phyloP scores from a whole-genome alignment of 64 coral and sea anemone species.

The Porites australiensis region DNA sequence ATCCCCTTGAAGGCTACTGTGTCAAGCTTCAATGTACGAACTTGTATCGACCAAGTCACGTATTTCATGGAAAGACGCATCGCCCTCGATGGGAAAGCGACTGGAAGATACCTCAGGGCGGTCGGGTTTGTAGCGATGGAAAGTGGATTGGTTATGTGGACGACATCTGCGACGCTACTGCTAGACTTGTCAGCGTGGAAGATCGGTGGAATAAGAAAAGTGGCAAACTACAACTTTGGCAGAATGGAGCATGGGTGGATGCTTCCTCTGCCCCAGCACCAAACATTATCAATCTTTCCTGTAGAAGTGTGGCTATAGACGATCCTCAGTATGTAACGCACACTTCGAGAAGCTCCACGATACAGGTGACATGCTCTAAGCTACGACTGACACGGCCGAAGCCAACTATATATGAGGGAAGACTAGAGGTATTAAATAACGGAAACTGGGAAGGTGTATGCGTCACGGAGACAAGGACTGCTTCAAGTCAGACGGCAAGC shows the following conservation, averaged over 20 bases:
- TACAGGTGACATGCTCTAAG: slow-evolving; percentile 9
- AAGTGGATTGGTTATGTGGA: slow-evolving; percentile 51
- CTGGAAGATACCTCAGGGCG: slow-evolving; percentile 53
- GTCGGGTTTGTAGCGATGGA: slow-evolving; percentile 47
- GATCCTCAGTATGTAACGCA: background rate
- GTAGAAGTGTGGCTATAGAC: background rate
- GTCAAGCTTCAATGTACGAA: slow-evolving; percentile 22
- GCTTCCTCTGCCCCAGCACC: background rate
- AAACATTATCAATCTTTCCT: background rate
- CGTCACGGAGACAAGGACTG: background rate
- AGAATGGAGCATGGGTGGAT: background rate
- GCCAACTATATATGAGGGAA: slow-evolving; percentile 32
- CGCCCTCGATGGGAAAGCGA: slow-evolving; percentile 59
- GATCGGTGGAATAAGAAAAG: slow-evolving; percentile 31
- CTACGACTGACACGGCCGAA: background rate
- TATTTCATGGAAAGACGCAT: slow-evolving; percentile 9
- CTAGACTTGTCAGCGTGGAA: background rate
- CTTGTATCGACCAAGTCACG: slow-evolving; percentile 25
- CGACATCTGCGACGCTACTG: slow-evolving; percentile 16
- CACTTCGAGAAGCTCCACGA: background rate
- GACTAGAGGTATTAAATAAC: slow-evolving; percentile 31
- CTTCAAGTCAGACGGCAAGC: background rate
- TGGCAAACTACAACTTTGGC: slow-evolving; percentile 8
- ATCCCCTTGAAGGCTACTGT: slow-evolving; percentile 55
- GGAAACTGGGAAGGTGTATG: slow-evolving; percentile 30